Evolutionary conservation across 2,113 vertebrate genomes (phyloP).

Genomic region (Labrus mixtus): DNA sequence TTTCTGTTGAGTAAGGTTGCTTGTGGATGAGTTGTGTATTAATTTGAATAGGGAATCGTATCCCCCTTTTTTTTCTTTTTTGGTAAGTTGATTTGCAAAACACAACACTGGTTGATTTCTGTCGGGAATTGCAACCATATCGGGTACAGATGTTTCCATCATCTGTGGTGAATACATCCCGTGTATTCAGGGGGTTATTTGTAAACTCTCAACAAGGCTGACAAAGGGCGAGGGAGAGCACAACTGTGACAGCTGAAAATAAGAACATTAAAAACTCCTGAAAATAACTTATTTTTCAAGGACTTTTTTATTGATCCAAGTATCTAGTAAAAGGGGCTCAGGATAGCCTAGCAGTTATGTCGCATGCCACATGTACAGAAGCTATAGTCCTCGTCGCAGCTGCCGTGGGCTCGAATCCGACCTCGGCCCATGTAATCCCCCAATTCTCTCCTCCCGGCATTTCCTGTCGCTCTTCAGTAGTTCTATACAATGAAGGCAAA

Average conservation of each 20-base stretch:
- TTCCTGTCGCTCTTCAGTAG: no score
- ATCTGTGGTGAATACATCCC: constrained; percentile 31
- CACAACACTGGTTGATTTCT: constrained; percentile 30
- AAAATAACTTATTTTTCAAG: background rate
- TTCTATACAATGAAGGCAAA: no score
- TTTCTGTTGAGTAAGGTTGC: background rate
- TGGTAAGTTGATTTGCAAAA: constrained; percentile 43
- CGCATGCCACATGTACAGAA: no score
- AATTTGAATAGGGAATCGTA: constrained; percentile 42
- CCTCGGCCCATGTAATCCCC: no score
- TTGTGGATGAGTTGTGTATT: constrained; percentile 24
- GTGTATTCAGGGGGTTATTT: constrained; percentile 32
- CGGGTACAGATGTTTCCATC: constrained; percentile 50
- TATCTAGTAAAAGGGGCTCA: no score
- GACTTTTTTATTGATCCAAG: background rate
- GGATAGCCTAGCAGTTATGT: no score
- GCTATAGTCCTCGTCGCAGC: no score
- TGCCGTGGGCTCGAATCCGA: no score
- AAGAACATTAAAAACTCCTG: background rate
- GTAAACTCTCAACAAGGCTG: background rate
- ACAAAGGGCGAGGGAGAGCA: background rate
- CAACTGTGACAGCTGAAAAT: background rate
- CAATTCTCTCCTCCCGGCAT: no score
- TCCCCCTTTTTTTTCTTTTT: background rate
- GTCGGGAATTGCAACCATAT: constrained; percentile 5